These are phyloP conservation scores for Cephus spinipes DNA, from an alignment of 2,888 invertebrate genomes.

Conservation along the genomic window DNA sequence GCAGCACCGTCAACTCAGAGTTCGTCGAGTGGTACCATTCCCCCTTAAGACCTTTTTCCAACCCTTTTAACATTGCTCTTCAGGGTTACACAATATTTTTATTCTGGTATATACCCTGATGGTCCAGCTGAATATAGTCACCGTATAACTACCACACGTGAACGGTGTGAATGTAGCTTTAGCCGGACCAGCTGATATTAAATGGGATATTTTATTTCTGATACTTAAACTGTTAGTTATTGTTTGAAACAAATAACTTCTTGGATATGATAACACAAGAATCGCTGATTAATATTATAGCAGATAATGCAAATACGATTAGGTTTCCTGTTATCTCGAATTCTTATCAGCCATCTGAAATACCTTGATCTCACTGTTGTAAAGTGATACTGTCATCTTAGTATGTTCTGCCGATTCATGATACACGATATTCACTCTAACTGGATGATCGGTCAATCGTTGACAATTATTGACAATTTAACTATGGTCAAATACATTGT, in stretches of 20 bases:
- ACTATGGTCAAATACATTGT: background rate
- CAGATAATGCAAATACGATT: background rate
- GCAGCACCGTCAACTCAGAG: too few species aligned
- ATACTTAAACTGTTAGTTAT: background rate
- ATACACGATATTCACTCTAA: background rate
- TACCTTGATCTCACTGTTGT: background rate
- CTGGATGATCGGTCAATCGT: background rate
- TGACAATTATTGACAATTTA: background rate
- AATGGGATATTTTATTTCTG: background rate
- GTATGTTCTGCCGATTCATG: background rate
- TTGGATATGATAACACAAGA: background rate
- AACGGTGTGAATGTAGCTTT: background rate
- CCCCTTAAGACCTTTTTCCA: background rate
- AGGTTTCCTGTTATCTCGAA: background rate
- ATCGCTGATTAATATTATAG: background rate
- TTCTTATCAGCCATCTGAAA: background rate
- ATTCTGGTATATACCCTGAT: background rate
- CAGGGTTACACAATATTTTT: background rate
- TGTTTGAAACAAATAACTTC: background rate
- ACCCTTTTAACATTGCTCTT: too few species aligned
- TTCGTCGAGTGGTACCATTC: too few species aligned
- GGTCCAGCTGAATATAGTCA: background rate
- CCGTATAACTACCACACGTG: background rate
- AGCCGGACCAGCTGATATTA: background rate
- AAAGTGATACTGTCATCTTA: background rate